Evolutionary conservation across 2,888 invertebrate genomes (phyloP), one percentile per base, ranked within the genome.

Genomic region (Eupithecia abbreviata): DNA sequence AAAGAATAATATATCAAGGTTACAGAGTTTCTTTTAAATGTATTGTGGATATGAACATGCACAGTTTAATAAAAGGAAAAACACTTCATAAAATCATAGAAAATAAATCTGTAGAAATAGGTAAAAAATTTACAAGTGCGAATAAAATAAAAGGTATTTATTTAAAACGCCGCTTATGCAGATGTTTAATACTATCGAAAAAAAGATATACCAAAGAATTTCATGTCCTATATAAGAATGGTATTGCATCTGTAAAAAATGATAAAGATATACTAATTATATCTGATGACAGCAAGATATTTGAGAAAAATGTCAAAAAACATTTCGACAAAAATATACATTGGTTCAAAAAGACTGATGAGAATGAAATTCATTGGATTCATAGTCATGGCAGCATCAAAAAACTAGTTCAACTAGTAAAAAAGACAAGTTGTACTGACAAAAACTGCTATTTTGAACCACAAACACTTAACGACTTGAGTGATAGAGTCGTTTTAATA

Each of bases 401-500:
- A 62, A 76, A 72, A 62, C 18, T 76, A 12, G 41, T 69, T n/a
- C 18, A 62, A 49, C 47, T 42, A 10, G 75, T 72, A 4, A 6
- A 58, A 15, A 72, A 18, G 41, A 45, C 30, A n/a, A 45, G 51
- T 30, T 76, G 75, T 42, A 43, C 43, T 4, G 47, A 70, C 13
- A 68, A 51, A n/a, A n/a, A 43, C 7, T 75, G 75, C 69, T 73
- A 62, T 12, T n/a, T 65, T 49, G 62, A 73, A 65, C 69, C 65
- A 65, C n/a, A 66, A 30, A 47, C 69, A 10, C 41, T 76, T 18
- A 15, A 76, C 2, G 62, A 76, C 12, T 80, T 51, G 43, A 76
- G 30, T 13, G 81, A 84, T 43, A 81, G 78, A 71, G 69, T 80
- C 6, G 79, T 84, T 0, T 77, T 84, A 71, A 73, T 84, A 68